Evolutionary conservation across 2,797 vertebrate species (phyloP).

Genomic region (Masticophis lateralis): DNA sequence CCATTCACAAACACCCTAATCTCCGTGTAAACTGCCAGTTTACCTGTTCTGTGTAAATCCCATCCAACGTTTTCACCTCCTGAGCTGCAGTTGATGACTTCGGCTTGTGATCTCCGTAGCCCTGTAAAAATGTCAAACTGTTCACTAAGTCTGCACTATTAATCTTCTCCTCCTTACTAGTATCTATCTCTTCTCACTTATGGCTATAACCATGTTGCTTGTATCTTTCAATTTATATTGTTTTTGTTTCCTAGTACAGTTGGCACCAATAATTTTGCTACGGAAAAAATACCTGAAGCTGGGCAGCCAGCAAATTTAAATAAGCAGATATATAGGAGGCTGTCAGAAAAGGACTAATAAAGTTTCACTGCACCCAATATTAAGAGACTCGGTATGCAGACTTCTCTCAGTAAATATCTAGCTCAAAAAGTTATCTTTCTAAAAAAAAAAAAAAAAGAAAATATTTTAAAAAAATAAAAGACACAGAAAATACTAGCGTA

Average conservation of each 20-base stretch:
- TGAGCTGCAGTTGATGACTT: slow-evolving; percentile 94
- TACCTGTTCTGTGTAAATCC: slow-evolving; percentile 90
- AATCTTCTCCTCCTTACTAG: too few species aligned
- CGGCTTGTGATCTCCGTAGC: slow-evolving; percentile 94
- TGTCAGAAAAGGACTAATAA: neutral
- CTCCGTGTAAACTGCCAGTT: neutral
- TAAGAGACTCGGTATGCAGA: fast-evolving
- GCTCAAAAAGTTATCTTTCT: neutral
- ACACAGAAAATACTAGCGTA: too few species aligned
- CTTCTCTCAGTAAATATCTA: neutral
- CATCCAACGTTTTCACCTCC: slow-evolving; percentile 93
- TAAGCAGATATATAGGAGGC: neutral
- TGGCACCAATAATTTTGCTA: neutral
- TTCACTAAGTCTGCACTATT: too few species aligned
- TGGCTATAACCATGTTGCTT: too few species aligned
- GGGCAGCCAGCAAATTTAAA: neutral
- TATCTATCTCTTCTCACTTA: too few species aligned
- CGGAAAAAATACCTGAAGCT: neutral
- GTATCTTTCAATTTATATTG: too few species aligned
- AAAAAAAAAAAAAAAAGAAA: fast-evolving
- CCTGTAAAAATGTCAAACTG: slow-evolving; percentile 67
- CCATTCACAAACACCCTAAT: too few species aligned
- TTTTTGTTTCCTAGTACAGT: too few species aligned
- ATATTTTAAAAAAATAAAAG: too few species aligned
- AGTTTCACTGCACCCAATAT: neutral